Evolutionary conservation across 2,888 invertebrate species (phyloP).

Genomic region (Apoda limacodes): DNA sequence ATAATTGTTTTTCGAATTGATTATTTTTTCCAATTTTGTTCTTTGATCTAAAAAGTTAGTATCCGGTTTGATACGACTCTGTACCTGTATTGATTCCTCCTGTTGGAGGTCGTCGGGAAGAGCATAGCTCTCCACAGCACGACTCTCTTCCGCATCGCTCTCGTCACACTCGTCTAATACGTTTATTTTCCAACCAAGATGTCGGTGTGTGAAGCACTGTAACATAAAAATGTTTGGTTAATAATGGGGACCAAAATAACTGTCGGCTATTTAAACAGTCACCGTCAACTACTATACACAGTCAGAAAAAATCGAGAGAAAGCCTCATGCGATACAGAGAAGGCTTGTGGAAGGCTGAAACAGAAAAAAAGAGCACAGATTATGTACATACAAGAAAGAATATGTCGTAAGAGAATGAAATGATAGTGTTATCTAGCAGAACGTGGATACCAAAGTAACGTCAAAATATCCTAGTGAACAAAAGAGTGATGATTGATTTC

Average conservation of each 20-base stretch:
- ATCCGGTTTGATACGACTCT: slow-evolving; percentile 72
- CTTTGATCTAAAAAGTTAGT: slow-evolving; percentile 61
- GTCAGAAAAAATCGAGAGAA: slow-evolving; percentile 30
- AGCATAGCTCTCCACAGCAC: slow-evolving; percentile 47
- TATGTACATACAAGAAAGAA: slow-evolving; percentile 37
- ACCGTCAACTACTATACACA: slow-evolving; percentile 32
- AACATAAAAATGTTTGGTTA: not conserved
- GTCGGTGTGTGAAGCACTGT: slow-evolving; percentile 92
- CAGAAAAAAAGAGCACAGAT: slow-evolving; percentile 56
- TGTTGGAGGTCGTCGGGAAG: slow-evolving; percentile 44
- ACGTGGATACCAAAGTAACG: too few relatives aligned
- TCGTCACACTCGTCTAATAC: slow-evolving; percentile 85
- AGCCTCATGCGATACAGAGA: slow-evolving; percentile 59
- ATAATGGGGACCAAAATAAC: not conserved
- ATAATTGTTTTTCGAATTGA: slow-evolving; percentile 60
- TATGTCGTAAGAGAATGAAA: too few relatives aligned
- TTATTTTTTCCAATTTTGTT: slow-evolving; percentile 53
- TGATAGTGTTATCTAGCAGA: too few relatives aligned
- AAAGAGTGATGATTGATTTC: too few relatives aligned
- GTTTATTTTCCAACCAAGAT: slow-evolving; percentile 96
- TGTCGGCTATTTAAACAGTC: slow-evolving; percentile 22
- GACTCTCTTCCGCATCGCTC: slow-evolving; percentile 65
- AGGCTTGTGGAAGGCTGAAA: slow-evolving; percentile 67
- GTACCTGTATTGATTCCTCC: slow-evolving; percentile 74
- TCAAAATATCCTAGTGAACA: too few relatives aligned